Evolutionary conservation across 2,888 invertebrate species (phyloP), one percentile per base, ranked within the genome.

Genomic region (Ecdyonurus torrentis): DNA sequence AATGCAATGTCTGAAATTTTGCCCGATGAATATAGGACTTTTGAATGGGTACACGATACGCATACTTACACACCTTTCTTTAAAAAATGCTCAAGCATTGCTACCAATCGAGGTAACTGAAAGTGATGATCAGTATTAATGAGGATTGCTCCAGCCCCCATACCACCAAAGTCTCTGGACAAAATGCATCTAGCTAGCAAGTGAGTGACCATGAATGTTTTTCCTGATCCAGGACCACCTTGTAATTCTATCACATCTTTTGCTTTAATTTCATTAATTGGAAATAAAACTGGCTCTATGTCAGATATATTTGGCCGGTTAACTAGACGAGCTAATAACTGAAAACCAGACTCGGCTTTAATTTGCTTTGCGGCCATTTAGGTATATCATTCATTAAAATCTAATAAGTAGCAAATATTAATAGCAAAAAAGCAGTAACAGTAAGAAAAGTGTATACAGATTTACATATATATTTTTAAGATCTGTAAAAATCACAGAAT

Each of bases 91-190:
- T 71, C 70, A 69, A 79, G 72, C 53, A 75, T 65, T 25, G 71
- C 68, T 10, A 71, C 67, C 23, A 81, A 69, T 63, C 73, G 72
- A 10, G 72, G 68, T 2, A 75, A 65, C 65, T 73, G 70, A 63
- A 81, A 78, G 64, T 81, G 79, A 67, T 78, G 77, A 66, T 79
- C 77, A 1, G 77, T 75, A 67, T 81, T 76, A 58, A 81, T 72
- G 7, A 80, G 69, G 20, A 81, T 66, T 1, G 77, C 77, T 58
- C 73, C 72, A 23, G 75, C 71, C 63, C 75, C 70, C 24, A 76
- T 73, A 1, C 80, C 80, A 19, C 74, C 74, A 68, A 76, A 37
- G 7, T 37, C 37, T 5, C 37, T 10, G 37, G 37, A 37, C 15
- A 37, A 37, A 37, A 37, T 37, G 15, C 37, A 37, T 10, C 37